Percentiles rank a stretch among this genome's conserved stretches.
phyloP scores from a whole-genome alignment of 2,797 vertebrate genomes.

The Danio aesculapii region DNA sequence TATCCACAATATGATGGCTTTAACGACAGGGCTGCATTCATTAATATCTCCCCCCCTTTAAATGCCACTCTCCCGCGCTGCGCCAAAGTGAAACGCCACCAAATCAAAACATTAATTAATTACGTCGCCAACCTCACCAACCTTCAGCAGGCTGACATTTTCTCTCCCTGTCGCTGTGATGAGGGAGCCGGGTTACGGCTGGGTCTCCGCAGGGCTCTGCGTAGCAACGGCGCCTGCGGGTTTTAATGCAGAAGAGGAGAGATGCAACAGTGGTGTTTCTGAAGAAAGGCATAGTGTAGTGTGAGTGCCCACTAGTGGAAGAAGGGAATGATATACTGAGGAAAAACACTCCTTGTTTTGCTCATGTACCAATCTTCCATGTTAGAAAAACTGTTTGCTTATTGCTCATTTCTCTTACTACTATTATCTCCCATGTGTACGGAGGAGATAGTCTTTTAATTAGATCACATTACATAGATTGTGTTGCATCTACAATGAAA shows the following conservation, averaged over 20 bases:
- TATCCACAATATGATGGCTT: slow-evolving; percentile 66
- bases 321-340: neutral
- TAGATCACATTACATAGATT: too few species aligned
- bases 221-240: slow-evolving; percentile 52
- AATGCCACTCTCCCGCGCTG: slow-evolving; percentile 72
- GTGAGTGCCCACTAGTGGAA: slow-evolving; percentile 79
- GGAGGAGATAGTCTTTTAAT: too few species aligned
- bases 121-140: slow-evolving; percentile 70
- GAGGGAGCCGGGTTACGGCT: slow-evolving; percentile 62
- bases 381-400: neutral
- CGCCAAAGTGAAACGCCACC: slow-evolving; percentile 71
- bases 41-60: slow-evolving; percentile 67
- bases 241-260: slow-evolving; percentile 7
- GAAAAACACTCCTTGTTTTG: neutral
- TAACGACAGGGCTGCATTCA: slow-evolving; percentile 60
- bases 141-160: slow-evolving; percentile 70
- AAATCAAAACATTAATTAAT: slow-evolving; percentile 80
- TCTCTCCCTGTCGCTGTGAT: slow-evolving; percentile 66
- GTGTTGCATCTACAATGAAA: too few species aligned
- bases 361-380: neutral
- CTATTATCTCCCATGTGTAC: neutral
- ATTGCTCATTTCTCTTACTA: neutral
- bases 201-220: slow-evolving; percentile 63
- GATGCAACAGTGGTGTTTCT: neutral
- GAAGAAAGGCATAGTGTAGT: slow-evolving; percentile 64